A percentile compares a stretch with the other conserved stretches of the same genome.
These are phyloP conservation scores for Oasisia sp. DNA, from an alignment of 2,888 invertebrate genomes.

Conservation along the genomic window DNA sequence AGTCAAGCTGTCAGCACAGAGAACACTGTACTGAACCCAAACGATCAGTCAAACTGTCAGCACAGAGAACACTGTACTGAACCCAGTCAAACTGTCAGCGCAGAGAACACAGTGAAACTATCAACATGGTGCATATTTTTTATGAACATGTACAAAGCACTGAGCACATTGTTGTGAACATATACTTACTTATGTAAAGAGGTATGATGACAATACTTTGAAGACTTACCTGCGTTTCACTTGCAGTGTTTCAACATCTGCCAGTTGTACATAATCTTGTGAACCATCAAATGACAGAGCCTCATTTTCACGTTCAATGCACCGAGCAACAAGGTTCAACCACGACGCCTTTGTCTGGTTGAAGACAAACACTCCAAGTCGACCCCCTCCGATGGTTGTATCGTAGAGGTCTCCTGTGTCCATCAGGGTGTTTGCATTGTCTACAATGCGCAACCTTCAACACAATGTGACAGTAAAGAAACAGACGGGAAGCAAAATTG, in stretches of 20 bases:
- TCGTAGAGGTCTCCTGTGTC: constrained; percentile 54
- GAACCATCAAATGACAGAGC: constrained; percentile 52
- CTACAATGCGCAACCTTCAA: constrained; percentile 31
- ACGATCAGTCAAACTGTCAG: too few relatives aligned
- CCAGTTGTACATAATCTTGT: constrained; percentile 48
- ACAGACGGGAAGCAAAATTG: neutral
- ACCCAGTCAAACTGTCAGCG: too few relatives aligned
- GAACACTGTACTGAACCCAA: too few relatives aligned
- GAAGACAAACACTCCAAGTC: constrained; percentile 51
- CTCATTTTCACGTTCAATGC: constrained; percentile 45
- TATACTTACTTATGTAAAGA: neutral
- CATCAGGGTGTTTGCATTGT: constrained; percentile 27
- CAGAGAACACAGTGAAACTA: neutral
- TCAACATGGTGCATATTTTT: neutral
- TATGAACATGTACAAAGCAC: neutral
- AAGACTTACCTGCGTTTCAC: constrained; percentile 28
- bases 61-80: too few relatives aligned
- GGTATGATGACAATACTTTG: neutral
- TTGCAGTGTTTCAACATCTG: constrained; percentile 35
- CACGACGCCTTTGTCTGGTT: constrained; percentile 48
- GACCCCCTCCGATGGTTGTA: constrained; percentile 51
- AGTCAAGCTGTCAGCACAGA: too few relatives aligned
- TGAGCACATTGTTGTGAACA: neutral
- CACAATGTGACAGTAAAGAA: neutral
- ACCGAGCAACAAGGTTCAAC: constrained; percentile 48